Evolutionary conservation across 2,113 vertebrate species (phyloP), one percentile per base, ranked within the genome.

Genomic region (Urocolius indicus): DNA sequence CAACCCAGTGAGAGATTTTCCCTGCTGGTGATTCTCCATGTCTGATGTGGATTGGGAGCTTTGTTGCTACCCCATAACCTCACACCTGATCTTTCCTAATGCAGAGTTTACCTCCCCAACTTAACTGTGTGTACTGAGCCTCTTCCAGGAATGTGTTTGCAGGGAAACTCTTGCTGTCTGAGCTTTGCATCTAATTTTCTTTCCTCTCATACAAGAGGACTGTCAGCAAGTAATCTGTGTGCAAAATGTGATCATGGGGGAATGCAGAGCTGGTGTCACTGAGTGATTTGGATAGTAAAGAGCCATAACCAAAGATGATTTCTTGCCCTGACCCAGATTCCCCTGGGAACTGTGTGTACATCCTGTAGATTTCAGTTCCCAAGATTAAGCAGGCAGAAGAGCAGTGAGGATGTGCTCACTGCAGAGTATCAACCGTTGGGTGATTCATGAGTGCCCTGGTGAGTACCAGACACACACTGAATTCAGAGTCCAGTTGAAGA

Each of bases 291-390:
- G 73, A 62, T 72, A 84, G 54, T 10, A 92, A 93, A 94, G 90
- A 96, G 29, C 75, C 92, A 80, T 84, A 92, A 92, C 85, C 72
- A 88, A 86, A 90, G 83, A 49, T 23, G 36, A 77, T 96, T 95
- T 88, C 92, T 88, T 86, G 79, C 87, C 72, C 68, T 96, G 88
- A 80, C 79, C 79, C 72, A 90, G 71, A 88, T 93, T 96, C 72
- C 72, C 69, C 27, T 66, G 67, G 65, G 79, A 88, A 38, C 9
- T 26, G 10, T 34, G 81, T 24, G 71, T 63, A 77, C 67, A 76
- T 49, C 46, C 46, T 10, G 6, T 19, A 20, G 62, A 22, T 73
- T 48, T 41, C 90, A 82, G 58, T 46, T 72, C 52, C 79, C 13
- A 32, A 14, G 17, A 9, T 57, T 52, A 45, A 90, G 30, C 11